These are phyloP conservation scores for Lymantria monacha DNA, from an alignment of 2,888 invertebrate species.

Conservation along the genomic window DNA sequence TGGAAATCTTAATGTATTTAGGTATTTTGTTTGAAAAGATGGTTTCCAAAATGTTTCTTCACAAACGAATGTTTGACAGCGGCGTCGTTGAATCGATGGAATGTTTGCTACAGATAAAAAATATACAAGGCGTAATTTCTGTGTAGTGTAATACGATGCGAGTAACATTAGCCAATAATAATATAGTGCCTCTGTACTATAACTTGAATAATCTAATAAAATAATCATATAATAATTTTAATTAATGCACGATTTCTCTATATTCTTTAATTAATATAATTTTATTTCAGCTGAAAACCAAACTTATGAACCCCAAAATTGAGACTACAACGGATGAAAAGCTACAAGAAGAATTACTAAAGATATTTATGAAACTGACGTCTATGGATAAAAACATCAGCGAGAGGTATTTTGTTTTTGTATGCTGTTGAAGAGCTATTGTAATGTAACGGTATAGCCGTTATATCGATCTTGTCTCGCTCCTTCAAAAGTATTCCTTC, in stretches of 20 bases:
- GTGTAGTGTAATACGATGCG: too few relatives aligned
- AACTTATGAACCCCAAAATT: constrained; percentile 48
- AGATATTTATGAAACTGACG: constrained; percentile 61
- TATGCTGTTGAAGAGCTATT: too few relatives aligned
- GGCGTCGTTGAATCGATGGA: constrained; percentile 65
- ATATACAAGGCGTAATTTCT: background rate
- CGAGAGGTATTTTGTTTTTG: constrained; percentile 45
- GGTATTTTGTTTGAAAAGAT: background rate
- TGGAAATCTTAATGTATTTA: constrained; percentile 5
- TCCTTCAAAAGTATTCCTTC: too few relatives aligned
- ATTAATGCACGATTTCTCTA: too few relatives aligned
- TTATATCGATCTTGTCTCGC: too few relatives aligned
- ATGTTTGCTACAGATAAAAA: constrained; percentile 46
- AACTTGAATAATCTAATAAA: too few relatives aligned
- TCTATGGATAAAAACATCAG: constrained; percentile 45
- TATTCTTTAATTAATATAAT: background rate
- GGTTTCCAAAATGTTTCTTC: constrained; percentile 36
- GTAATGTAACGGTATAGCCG: too few relatives aligned
- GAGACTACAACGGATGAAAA: constrained; percentile 56
- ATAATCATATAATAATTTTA: too few relatives aligned
- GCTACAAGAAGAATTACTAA: constrained; percentile 48
- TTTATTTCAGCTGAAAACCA: constrained; percentile 44
- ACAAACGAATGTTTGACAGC: constrained; percentile 57
- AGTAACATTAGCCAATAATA: too few relatives aligned
- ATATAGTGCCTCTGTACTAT: too few relatives aligned